These are phyloP conservation scores for Bhutanitis thaidina DNA, from an alignment of 2,888 invertebrate genomes.

Conservation along the genomic window DNA sequence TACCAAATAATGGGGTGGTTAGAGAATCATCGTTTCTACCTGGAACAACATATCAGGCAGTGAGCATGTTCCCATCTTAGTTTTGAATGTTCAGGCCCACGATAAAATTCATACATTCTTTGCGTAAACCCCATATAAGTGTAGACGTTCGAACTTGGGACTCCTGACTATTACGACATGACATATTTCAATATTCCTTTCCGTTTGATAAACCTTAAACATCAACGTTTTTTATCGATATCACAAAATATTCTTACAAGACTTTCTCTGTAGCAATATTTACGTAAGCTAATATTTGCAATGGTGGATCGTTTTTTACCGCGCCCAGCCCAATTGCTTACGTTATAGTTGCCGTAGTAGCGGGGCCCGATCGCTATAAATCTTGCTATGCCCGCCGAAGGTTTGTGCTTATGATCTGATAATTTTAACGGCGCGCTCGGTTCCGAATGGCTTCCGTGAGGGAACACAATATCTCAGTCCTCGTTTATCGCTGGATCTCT, in stretches of 20 bases:
- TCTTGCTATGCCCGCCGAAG: slow-evolving; percentile 28
- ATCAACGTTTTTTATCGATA: too few relatives aligned
- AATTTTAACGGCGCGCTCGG: slow-evolving; percentile 32
- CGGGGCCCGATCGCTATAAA: slow-evolving; percentile 30
- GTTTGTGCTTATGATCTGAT: slow-evolving; percentile 42
- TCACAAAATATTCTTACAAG: neutral
- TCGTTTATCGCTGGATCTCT: slow-evolving; percentile 47
- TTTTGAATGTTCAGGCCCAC: too few relatives aligned
- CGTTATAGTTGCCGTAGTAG: slow-evolving; percentile 7
- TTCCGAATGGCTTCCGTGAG: slow-evolving; percentile 47
- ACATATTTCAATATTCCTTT: too few relatives aligned
- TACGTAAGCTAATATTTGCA: slow-evolving; percentile 26
- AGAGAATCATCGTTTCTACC: too few relatives aligned
- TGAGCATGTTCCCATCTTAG: too few relatives aligned
- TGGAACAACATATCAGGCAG: too few relatives aligned
- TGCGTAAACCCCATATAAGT: too few relatives aligned
- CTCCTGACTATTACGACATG: too few relatives aligned
- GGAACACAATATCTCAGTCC: slow-evolving; percentile 42
- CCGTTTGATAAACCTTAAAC: too few relatives aligned
- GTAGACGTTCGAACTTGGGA: too few relatives aligned
- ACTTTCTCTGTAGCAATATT: neutral
- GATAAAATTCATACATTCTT: too few relatives aligned
- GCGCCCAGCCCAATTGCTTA: neutral
- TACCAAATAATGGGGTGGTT: too few relatives aligned
- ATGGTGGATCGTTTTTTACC: slow-evolving; percentile 8